Evolutionary conservation across 2,113 vertebrate genomes (phyloP), one percentile per base, ranked within the genome.

Genomic region (Agelaius tricolor): DNA sequence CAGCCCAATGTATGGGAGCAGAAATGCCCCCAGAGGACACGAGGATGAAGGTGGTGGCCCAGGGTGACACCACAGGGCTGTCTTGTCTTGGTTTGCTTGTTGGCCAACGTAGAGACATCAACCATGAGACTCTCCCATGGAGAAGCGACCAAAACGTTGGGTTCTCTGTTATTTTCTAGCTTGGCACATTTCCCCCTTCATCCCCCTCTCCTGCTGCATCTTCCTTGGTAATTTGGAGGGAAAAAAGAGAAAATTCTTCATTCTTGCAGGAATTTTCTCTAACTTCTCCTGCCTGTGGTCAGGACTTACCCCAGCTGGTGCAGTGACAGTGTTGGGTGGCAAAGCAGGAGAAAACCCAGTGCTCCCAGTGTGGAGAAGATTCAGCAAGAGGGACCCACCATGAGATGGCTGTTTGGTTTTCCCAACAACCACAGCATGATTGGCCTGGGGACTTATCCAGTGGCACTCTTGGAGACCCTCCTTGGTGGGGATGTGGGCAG

Each of bases 1-100:
- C 47, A 54, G 61, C 0, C 9, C 4, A 0, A 15, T 0, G 5
- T 1, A 10, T 3, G 1, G 30, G 52, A 57, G 54, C 49, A 69
- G 76, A 61, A 80, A 43, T 0, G 0, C 7, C 37, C 44, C 14
- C 33, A 27, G 69, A 43, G 51, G 28, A n/a, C 14, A 1, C 0
- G 1, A 65, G 44, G 77, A 6, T 23, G 27, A 11, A 57, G 82
- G 12, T 1, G 30, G 3, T 44, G 9, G 6, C 31, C 39, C 39
- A 39, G 39, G 39, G 43, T 43, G 9, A 7, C n/a, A 4, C 13
- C 52, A 33, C 28, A 47, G 62, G 19, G 3, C 27, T 0, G 0
- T 9, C 49, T 26, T 23, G 7, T 11, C 71, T 26, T 27, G 37
- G 39, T 67, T 83, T 86, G n/a, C 24, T 31, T 3, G 6, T 54